These are phyloP conservation scores for Cinclus mexicanus DNA, from an alignment of 2,113 vertebrate species.

Conservation along the genomic window DNA sequence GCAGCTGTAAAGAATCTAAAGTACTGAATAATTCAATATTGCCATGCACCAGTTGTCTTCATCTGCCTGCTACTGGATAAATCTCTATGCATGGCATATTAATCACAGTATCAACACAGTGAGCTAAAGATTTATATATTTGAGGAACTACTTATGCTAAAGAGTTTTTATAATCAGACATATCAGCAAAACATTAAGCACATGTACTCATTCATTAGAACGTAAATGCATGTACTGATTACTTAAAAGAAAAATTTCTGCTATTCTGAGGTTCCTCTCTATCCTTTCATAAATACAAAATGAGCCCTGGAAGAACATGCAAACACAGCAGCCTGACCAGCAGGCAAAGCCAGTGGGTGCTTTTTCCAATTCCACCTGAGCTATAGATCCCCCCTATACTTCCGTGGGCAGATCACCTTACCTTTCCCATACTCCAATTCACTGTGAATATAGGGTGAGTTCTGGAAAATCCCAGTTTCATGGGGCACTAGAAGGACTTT, in stretches of 20 bases:
- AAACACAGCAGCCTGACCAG: background rate
- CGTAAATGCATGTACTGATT: slow-evolving; percentile 11
- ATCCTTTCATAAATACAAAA: background rate
- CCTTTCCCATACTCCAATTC: background rate
- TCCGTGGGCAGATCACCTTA: background rate
- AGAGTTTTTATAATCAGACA: background rate
- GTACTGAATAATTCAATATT: slow-evolving; percentile 47
- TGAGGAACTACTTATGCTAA: background rate
- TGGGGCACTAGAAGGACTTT: background rate
- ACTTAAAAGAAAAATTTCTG: slow-evolving; percentile 17
- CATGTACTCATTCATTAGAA: background rate
- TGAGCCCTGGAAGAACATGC: background rate
- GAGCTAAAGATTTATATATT: background rate
- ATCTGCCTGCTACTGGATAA: slow-evolving; percentile 14
- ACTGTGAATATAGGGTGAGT: background rate
- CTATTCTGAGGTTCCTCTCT: background rate
- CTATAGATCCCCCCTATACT: background rate
- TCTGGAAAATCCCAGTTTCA: background rate
- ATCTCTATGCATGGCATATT: background rate
- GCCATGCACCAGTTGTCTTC: background rate
- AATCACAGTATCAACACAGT: background rate
- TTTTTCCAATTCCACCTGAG: background rate
- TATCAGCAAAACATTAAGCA: slow-evolving; percentile 22
- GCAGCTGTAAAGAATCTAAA: background rate
- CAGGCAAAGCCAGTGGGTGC: background rate